These are phyloP conservation scores for Phoxinus phoxinus DNA, from an alignment of 2,113 vertebrate species.

Conservation along the genomic window DNA sequence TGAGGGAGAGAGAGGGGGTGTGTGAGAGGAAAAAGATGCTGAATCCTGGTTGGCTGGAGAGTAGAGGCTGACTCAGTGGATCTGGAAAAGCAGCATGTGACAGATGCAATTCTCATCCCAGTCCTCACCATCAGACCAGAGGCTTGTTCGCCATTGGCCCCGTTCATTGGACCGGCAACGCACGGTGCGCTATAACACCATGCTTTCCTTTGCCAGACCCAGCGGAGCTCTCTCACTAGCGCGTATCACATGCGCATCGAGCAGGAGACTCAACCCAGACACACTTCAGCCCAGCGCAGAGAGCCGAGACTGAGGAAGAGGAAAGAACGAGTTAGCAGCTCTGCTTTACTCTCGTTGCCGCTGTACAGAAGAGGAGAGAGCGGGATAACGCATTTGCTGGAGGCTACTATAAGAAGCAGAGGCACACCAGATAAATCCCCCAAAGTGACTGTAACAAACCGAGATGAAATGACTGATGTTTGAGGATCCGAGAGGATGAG, in stretches of 20 bases:
- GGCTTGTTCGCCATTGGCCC: constrained; percentile 84
- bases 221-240: constrained; percentile 37
- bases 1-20: constrained; percentile 26
- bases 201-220: constrained; percentile 60
- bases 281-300: constrained; percentile 25
- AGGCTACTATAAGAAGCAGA: constrained; percentile 23
- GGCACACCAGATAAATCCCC: not conserved
- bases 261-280: constrained; percentile 21
- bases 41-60: constrained; percentile 65
- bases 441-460: constrained; percentile 30
- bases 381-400: constrained; percentile 2
- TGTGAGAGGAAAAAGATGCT: constrained; percentile 61
- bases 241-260: constrained; percentile 27
- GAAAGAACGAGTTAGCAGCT: constrained; percentile 1
- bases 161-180: constrained; percentile 77
- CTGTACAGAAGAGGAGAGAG: not conserved
- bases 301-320: constrained; percentile 32
- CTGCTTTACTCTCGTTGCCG: not conserved
- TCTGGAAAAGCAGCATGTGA: constrained; percentile 74
- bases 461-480: constrained; percentile 5
- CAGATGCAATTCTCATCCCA: constrained; percentile 79
- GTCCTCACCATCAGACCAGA: constrained; percentile 77
- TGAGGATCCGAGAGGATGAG: constrained; percentile 28
- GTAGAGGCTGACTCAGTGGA: constrained; percentile 69
- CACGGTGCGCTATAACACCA: constrained; percentile 73